Base-by-base conservation (phyloP, 2,888 invertebrate species). In the Teleiodes luculella region DNA sequence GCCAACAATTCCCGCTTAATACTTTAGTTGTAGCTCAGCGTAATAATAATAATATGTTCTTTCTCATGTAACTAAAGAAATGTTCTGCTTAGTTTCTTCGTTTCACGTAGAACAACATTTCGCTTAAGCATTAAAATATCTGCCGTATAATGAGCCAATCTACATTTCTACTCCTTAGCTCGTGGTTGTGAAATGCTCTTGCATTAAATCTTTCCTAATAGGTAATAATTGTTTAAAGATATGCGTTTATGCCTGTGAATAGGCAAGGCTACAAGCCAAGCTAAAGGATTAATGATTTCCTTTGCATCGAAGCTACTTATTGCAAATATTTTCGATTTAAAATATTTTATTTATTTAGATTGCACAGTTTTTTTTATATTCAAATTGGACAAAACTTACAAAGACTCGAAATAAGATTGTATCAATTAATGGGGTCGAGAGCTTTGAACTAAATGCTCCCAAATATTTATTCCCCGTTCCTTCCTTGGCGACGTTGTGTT, bases 231-330 rank as follows among this genome's bases (percentile, higher is more conserved):
- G 28, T n/a, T 13, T 28, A 43, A 13, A 43, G 20, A 43, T 28
- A 20, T 28, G 43, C 28, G n/a, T 33, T 33, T 8, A 33, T 11
- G 33, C n/a, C 33, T 33, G n/a, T n/a, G 24, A 24, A 11, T 33
- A 33, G 33, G 33, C n/a, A 33, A 11, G 10, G n/a, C 33, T 5
- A 8, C 33, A 33, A 33, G 33, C 24, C 24, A 24, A 37, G 53
- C 50, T 49, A 55, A 37, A 50, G 41, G 50, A 33, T 5, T 33
- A 33, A 33, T n/a, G n/a, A 33, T 33, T 70, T 64, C n/a, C 33
- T 33, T 33, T n/a, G n/a, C n/a, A n/a, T n/a, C n/a, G n/a, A n/a
- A n/a, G n/a, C n/a, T n/a, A n/a, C 33, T 3, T 33, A 11, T 33
- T 33, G 33, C 33, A 33, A 24, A 24, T 24, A 24, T 3, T 4